Evolutionary conservation across 2,797 vertebrate species (phyloP), one percentile per base, ranked within the genome.

Genomic region (Periophthalmus magnuspinnatus): DNA sequence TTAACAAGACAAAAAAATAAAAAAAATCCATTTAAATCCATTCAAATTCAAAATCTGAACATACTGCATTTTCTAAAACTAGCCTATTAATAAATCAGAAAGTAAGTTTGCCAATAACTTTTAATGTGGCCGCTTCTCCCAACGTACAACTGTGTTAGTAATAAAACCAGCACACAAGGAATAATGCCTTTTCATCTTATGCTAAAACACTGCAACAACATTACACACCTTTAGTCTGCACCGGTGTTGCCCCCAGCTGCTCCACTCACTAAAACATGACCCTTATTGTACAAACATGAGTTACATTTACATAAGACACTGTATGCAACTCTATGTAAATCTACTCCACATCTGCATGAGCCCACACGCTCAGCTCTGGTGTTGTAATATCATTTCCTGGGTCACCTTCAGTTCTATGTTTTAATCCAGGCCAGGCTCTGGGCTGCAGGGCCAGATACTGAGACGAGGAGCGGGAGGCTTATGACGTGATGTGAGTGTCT

Each of bases 401-500:
- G 22, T 63, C 38, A 64, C 62, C 62, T 64, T 64, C 41, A 47
- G 62, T 16, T 16, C 22, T 38, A 38, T 64, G 62, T 64, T 64
- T 17, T 47, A 32, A 47, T 64, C 62, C 38, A n/a, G 59, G 59
- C 59, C 38, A 2, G 38, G 2, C 38, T 17, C 41, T 17, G 19
- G 13, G 34, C 38, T 9, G 13, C 13, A 17, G 38, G 32, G 62
- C 62, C 62, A 64, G 62, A 64, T 47, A 63, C 47, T 63, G 3
- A 24, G 61, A 64, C 22, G 41, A 64, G 62, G 6, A 28, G 62
- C 2, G 13, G 7, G 7, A 48, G 62, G 62, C 41, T 63, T 47
- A 45, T 41, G 38, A 16, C n/a, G 36, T 14, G 21, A 6, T 5
- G n/a, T 13, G 36, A 45, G 10, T 22, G 21, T 47, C 61, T 58